Evolutionary conservation across 2,113 vertebrate species (phyloP), one percentile per base, ranked within the genome.

Genomic region (Oreocharis arfaki): DNA sequence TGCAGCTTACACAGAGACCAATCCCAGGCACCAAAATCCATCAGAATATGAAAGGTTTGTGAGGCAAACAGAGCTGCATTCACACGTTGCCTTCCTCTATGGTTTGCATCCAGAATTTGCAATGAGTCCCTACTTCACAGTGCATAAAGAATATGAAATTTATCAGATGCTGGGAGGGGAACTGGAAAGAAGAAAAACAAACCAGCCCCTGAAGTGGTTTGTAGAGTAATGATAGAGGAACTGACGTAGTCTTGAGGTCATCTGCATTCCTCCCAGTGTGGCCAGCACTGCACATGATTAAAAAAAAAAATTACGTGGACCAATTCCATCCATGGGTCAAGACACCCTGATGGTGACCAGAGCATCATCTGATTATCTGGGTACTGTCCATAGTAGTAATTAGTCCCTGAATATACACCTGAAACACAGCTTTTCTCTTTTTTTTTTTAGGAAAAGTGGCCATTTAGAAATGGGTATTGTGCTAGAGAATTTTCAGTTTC

Each of bases 401-500:
- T 94, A 86, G 24, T 73, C 11, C 64, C 52, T 77, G 87, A 92
- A 53, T 77, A 57, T 7, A 41, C n/a, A 86, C 94, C 92, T 93
- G 67, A 92, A 95, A 89, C 64, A 95, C 69, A 70, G 30, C 37
- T 42, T 70, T 42, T 64, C 24, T 3, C 3, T 27, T 52, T 28
- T 35, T 59, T 35, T 35, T 79, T 87, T 84, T 41, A 56, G 64
- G 44, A 49, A 65, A 89, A 77, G 67, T 85, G 46, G 30, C 75
- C 59, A 55, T 95, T 81, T 94, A 68, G 91, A 94, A 89, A 87
- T 61, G 27, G 2, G 21, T 77, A 50, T 80, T 95, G 26, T 76
- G 57, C 70, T 85, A 78, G 84, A 87, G 91, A 86, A 84, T 93
- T 96, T 95, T 95, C 37, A 23, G 81, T 97, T 97, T 87, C 78